Conservation (phyloP, 2,888 invertebrate genomes). For the Gortyna flavago region DNA sequence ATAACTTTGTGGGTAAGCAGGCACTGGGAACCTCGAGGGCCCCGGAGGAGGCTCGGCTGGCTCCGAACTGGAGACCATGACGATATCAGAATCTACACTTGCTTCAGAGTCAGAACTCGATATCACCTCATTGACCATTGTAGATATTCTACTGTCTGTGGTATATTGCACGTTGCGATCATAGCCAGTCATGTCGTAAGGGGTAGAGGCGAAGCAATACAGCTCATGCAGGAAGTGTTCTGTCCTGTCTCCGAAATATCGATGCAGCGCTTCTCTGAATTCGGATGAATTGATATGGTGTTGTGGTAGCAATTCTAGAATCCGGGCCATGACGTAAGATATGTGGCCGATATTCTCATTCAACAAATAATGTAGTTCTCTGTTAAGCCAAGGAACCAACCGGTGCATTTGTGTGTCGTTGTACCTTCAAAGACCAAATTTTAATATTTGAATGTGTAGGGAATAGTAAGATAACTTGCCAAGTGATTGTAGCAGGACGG, state of each 20-base stretch:
- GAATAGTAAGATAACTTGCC: neutral
- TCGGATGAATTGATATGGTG: slow-evolving; percentile 92
- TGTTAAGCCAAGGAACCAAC: slow-evolving; percentile 96
- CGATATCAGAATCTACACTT: slow-evolving; percentile 70
- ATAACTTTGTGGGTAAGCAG: slow-evolving; percentile 77
- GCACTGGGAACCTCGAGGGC: slow-evolving; percentile 68
- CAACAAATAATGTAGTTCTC: slow-evolving; percentile 95
- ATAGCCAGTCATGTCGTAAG: slow-evolving; percentile 95
- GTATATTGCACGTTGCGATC: slow-evolving; percentile 93
- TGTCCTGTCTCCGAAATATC: slow-evolving; percentile 93
- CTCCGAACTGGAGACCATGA: slow-evolving; percentile 65
- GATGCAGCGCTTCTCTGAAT: slow-evolving; percentile 92
- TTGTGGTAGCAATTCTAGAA: slow-evolving; percentile 92
- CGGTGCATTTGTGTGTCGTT: slow-evolving; percentile 95
- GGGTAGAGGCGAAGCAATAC: slow-evolving; percentile 95
- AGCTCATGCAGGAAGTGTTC: slow-evolving; percentile 97
- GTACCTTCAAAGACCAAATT: slow-evolving; percentile 86
- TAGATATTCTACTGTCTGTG: slow-evolving; percentile 88
- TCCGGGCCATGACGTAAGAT: slow-evolving; percentile 92
- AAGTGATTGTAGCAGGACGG: neutral
- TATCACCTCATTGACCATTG: slow-evolving; percentile 89
- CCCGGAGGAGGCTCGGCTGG: slow-evolving; percentile 62
- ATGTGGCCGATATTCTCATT: slow-evolving; percentile 91
- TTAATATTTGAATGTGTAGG: slow-evolving; percentile 13
- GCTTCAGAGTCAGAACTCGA: slow-evolving; percentile 76